Conservation (phyloP, 2,888 invertebrate genomes). For the Noctuana brunneofusca region DNA sequence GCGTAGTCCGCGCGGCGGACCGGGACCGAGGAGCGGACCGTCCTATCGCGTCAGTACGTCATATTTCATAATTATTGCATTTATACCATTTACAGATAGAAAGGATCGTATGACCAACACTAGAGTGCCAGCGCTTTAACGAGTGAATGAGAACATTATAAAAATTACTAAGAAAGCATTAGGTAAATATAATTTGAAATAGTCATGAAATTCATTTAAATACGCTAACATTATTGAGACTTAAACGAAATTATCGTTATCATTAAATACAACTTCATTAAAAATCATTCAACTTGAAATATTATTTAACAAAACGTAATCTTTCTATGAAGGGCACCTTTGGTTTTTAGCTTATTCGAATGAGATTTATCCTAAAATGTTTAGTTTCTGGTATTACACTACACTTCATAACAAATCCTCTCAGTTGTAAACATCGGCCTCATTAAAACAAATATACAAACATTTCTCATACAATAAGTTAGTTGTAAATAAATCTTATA, state of each 20-base stretch:
- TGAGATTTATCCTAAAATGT: constrained; percentile 82
- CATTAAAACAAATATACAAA: constrained; percentile 74
- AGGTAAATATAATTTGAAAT: constrained; percentile 83
- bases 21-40: constrained; percentile 54
- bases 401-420: constrained; percentile 75
- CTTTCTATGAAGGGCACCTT: constrained; percentile 90
- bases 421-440: constrained; percentile 74
- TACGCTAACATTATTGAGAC: constrained; percentile 78
- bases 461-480: constrained; percentile 69
- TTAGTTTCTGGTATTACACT: constrained; percentile 78
- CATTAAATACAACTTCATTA: constrained; percentile 79
- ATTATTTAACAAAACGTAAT: constrained; percentile 82
- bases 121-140: constrained; percentile 82
- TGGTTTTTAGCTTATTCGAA: constrained; percentile 91
- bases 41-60: constrained; percentile 43
- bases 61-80: constrained; percentile 60
- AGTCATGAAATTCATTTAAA: constrained; percentile 78
- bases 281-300: constrained; percentile 81
- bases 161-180: constrained; percentile 78
- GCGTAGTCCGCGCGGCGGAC: too few species aligned
- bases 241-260: constrained; percentile 79
- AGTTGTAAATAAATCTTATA: constrained; percentile 81
- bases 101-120: constrained; percentile 78
- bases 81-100: constrained; percentile 66
- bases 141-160: constrained; percentile 77